These are phyloP conservation scores for Chanos chanos DNA, from an alignment of 2,797 vertebrate species.

Conservation along the genomic window DNA sequence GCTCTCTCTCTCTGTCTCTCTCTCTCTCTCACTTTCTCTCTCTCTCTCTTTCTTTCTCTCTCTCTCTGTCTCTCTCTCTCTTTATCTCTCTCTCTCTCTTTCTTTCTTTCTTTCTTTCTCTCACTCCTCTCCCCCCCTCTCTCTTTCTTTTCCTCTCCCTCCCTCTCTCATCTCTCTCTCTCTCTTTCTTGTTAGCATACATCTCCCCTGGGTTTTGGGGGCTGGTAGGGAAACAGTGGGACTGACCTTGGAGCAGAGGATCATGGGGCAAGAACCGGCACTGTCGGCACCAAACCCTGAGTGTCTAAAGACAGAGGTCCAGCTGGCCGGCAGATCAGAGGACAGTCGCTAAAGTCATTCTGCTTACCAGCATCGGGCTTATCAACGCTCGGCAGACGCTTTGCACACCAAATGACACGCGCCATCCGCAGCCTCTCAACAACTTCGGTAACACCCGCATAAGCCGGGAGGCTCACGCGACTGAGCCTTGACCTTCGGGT, in stretches of 20 bases:
- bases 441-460: too few species aligned
- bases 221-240: constrained; percentile 54
- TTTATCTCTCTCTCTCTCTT: constrained; percentile 31
- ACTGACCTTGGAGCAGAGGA: constrained; percentile 71
- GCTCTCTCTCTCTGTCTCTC: constrained; percentile 21
- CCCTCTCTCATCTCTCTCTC: constrained; percentile 45
- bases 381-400: too few species aligned
- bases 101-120: constrained; percentile 45
- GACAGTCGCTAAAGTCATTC: too few species aligned
- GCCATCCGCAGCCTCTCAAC: too few species aligned
- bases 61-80: constrained; percentile 18
- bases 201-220: constrained; percentile 7
- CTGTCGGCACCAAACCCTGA: constrained; percentile 11
- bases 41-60: constrained; percentile 27
- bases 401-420: too few species aligned
- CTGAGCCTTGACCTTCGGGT: too few species aligned
- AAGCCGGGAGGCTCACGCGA: too few species aligned
- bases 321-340: constrained; percentile 13
- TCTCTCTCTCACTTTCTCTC: too few species aligned
- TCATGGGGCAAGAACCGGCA: constrained; percentile 52
- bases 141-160: constrained; percentile 8
- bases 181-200: not conserved
- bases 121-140: constrained; percentile 21
- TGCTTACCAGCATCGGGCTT: too few species aligned
- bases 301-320: constrained; percentile 5